phyloP scores from a whole-genome alignment of 2,797 vertebrate species.

The Epinephelus coioides region DNA sequence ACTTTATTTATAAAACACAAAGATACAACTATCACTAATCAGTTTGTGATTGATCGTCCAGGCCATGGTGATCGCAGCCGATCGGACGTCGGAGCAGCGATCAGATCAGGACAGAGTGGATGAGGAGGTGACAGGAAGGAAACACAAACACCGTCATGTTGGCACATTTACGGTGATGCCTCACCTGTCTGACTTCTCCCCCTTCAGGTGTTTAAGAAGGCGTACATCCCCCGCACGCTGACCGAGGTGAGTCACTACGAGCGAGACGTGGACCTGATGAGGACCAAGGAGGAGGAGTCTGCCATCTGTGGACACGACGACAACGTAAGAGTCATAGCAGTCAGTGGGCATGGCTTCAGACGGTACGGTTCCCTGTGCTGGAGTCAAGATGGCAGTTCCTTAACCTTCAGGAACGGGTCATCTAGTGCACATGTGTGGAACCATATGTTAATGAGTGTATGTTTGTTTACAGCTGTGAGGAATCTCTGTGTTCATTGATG shows the following conservation, averaged over 20 bases:
- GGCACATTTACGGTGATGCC: no score
- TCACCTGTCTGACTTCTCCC: neutral
- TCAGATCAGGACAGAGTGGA: slow-evolving; percentile 94
- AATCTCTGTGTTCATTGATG: no score
- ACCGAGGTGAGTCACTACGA: slow-evolving; percentile 92
- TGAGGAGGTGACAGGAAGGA: slow-evolving; percentile 89
- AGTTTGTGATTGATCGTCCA: slow-evolving; percentile 68
- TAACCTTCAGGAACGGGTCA: no score
- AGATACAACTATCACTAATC: no score
- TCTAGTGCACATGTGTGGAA: no score
- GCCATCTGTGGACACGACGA: slow-evolving; percentile 30
- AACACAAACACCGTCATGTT: neutral
- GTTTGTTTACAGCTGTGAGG: no score
- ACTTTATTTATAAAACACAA: neutral
- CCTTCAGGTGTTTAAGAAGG: slow-evolving; percentile 86
- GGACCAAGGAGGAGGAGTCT: slow-evolving; percentile 25
- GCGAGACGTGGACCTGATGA: slow-evolving; percentile 80
- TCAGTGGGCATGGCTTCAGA: no score
- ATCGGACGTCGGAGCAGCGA: slow-evolving; percentile 91
- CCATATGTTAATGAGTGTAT: no score
- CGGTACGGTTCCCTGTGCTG: no score
- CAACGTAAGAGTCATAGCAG: slow-evolving; percentile 43
- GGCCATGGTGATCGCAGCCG: slow-evolving; percentile 92
- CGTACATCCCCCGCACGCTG: slow-evolving; percentile 92
- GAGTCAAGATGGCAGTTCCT: no score